phyloP scores from a whole-genome alignment of 1,140 invertebrate genomes.

The Drosophila pallidifrons region DNA sequence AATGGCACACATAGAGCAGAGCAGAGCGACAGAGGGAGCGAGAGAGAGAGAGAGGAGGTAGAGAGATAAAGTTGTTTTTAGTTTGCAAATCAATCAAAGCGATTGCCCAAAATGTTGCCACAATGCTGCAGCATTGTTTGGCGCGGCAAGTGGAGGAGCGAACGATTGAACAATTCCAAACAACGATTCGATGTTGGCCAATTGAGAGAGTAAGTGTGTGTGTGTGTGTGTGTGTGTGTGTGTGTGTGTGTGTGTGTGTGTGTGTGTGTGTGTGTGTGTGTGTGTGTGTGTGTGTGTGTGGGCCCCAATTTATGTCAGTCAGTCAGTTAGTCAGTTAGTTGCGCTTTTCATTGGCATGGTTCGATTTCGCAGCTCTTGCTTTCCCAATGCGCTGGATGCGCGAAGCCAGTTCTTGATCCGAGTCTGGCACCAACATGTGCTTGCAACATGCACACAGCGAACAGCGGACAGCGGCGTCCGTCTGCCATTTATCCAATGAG shows the following conservation, averaged over 20 bases:
- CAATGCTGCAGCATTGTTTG: conserved; percentile 17
- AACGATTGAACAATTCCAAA: too few relatives aligned
- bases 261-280: neutral
- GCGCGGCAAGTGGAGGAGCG: neutral
- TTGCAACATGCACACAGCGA: conserved; percentile 9
- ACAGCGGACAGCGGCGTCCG: neutral
- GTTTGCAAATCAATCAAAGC: conserved; percentile 47
- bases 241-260: neutral
- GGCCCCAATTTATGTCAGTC: neutral
- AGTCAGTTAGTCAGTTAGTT: too few relatives aligned
- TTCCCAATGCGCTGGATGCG: conserved; percentile 26
- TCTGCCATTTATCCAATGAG: conserved; percentile 35
- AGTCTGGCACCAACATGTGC: neutral
- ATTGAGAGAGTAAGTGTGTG: neutral
- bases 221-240: neutral
- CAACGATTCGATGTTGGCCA: conserved; percentile 3
- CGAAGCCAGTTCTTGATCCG: conserved; percentile 54
- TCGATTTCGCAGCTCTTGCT: conserved; percentile 50
- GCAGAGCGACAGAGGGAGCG: neutral
- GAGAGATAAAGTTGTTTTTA: neutral
- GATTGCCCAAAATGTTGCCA: conserved; percentile 38
- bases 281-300: neutral
- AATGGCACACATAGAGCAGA: conserved; percentile 21
- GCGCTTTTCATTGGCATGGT: conserved; percentile 74
- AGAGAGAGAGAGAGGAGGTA: too few relatives aligned